A percentile compares a stretch with the other conserved stretches of the same genome.
Conservation (phyloP, 2,888 invertebrate species). For the Epiblema foenella region DNA sequence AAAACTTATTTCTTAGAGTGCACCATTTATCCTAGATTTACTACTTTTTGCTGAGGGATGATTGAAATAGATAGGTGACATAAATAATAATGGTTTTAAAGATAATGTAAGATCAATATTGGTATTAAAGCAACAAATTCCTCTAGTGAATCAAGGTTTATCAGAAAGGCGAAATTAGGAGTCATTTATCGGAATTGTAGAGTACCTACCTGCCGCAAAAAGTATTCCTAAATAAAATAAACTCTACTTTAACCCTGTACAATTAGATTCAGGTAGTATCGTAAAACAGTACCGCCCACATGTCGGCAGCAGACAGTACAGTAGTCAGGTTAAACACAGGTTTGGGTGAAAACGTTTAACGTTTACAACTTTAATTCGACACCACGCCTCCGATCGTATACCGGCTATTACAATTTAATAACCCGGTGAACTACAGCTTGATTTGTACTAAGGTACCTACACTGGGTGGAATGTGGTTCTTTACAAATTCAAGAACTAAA, state of each 20-base stretch:
- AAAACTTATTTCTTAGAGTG: neutral
- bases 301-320: constrained; percentile 3
- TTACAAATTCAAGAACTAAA: neutral
- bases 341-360: constrained; percentile 32
- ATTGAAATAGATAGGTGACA: too few species aligned
- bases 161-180: too few species aligned
- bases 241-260: neutral
- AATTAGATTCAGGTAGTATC: too few species aligned
- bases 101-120: too few species aligned
- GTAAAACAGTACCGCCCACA: constrained; percentile 29
- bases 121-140: too few species aligned
- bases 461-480: neutral
- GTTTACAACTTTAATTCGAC: constrained; percentile 40
- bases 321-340: constrained; percentile 34
- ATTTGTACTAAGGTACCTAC: neutral
- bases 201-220: too few species aligned
- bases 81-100: too few species aligned
- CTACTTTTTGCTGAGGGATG: too few species aligned
- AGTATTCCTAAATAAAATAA: too few species aligned
- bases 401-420: constrained; percentile 32
- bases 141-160: too few species aligned
- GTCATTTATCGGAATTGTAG: too few species aligned
- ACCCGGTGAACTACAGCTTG: constrained; percentile 6
- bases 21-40: neutral
- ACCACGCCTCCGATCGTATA: constrained; percentile 40